Percentiles rank a stretch among this genome's conserved stretches.
Evolutionary conservation across 2,888 invertebrate species (phyloP).

Genomic region (Eurytoma adleriae): DNA sequence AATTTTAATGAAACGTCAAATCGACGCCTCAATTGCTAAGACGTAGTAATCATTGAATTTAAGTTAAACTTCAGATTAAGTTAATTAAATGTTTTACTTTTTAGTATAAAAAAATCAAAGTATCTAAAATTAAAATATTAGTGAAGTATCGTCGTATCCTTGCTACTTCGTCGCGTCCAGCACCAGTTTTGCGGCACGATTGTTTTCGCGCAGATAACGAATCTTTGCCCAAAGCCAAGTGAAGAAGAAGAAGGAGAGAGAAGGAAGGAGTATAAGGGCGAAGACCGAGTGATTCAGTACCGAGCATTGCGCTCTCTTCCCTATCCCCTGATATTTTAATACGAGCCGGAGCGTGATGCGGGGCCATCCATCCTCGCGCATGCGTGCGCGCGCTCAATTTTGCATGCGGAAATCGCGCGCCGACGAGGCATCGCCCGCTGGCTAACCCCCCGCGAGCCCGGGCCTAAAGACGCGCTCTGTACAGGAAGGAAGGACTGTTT

Average conservation of each 20-base stretch:
- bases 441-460: conserved; percentile 4
- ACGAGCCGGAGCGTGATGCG: conserved; percentile 74
- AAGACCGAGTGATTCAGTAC: too few species aligned
- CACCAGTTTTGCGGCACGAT: background rate
- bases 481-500: conserved; percentile 76
- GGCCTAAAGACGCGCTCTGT: conserved; percentile 67
- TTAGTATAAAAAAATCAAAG: too few species aligned
- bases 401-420: conserved; percentile 75
- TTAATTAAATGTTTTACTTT: too few species aligned
- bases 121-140: too few species aligned
- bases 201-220: background rate
- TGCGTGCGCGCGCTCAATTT: conserved; percentile 74
- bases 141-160: too few species aligned
- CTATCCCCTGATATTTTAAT: conserved; percentile 72
- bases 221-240: background rate
- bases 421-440: conserved; percentile 36
- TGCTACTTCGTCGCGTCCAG: too few species aligned
- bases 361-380: conserved; percentile 72
- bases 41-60: too few species aligned
- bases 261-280: background rate
- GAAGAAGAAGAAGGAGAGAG: background rate
- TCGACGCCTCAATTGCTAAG: too few species aligned
- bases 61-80: too few species aligned
- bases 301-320: background rate
- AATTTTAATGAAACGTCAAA: too few species aligned